Evolutionary conservation across 2,113 vertebrate genomes (phyloP).

Genomic region (Microcebus murinus): DNA sequence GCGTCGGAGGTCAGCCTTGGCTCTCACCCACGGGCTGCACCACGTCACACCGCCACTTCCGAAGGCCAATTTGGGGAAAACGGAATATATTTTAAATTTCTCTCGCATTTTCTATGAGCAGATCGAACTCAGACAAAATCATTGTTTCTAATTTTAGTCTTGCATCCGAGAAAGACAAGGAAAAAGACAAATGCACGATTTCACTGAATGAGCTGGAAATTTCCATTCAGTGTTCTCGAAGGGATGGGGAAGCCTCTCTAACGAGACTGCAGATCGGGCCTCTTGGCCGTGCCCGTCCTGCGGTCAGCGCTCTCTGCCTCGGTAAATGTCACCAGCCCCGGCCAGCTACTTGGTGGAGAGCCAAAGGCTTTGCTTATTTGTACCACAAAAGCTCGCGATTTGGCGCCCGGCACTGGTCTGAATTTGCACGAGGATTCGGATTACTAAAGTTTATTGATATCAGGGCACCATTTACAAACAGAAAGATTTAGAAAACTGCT

Average conservation of each 20-base stretch:
- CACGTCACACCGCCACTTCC: fast-evolving
- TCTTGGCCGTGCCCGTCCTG: fast-evolving
- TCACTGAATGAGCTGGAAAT: conserved; percentile 6
- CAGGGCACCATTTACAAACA: conserved; percentile 43
- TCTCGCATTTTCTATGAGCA: neutral
- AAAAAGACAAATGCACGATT: neutral
- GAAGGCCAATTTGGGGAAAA: neutral
- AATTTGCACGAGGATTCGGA: neutral
- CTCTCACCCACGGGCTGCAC: neutral
- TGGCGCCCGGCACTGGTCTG: neutral
- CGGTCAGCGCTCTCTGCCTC: neutral
- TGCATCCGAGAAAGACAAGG: neutral
- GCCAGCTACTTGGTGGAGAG: neutral
- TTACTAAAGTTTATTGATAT: conserved; percentile 14
- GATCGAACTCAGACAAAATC: conserved; percentile 5
- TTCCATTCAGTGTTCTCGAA: neutral
- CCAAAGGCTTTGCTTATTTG: neutral
- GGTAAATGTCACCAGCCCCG: neutral
- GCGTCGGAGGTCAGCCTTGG: fast-evolving
- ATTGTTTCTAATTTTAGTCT: conserved; percentile 23
- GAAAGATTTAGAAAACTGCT: conserved; percentile 48
- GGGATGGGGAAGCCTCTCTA: neutral
- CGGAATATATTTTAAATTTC: neutral
- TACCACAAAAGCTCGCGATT: neutral
- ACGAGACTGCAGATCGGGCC: neutral